A percentile compares a stretch with the other conserved stretches of the same genome.
Conservation (phyloP, 2,797 vertebrate species). For the Semotilus atromaculatus region DNA sequence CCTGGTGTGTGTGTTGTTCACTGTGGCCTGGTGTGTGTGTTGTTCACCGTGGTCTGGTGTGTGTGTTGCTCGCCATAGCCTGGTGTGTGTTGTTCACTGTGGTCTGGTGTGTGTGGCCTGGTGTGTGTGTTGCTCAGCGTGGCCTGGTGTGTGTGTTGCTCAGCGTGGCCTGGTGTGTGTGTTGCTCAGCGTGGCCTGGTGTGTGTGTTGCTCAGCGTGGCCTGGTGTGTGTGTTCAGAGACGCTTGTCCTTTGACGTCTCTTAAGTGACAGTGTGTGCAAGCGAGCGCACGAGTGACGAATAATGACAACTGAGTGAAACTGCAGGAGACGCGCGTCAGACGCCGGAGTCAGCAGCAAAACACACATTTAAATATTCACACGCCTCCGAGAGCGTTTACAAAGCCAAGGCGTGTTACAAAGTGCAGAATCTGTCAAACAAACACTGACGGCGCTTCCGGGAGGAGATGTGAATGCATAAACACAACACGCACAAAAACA, state of each 20-base stretch:
- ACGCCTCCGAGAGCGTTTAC: constrained; percentile 55
- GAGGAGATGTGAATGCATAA: neutral
- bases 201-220: too few species aligned
- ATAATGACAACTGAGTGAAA: constrained; percentile 63
- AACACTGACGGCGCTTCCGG: constrained; percentile 9
- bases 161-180: too few species aligned
- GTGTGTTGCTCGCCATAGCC: too few species aligned
- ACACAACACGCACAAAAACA: neutral
- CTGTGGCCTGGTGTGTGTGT: too few species aligned
- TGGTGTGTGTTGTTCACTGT: too few species aligned
- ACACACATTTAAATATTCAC: constrained; percentile 55
- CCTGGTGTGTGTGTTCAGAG: constrained; percentile 4
- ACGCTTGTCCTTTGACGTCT: constrained; percentile 61
- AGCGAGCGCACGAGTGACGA: constrained; percentile 21
- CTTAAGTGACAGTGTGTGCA: constrained; percentile 36
- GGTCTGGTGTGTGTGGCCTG: too few species aligned
- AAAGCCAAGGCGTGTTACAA: constrained; percentile 38
- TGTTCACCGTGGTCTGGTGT: too few species aligned
- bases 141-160: too few species aligned
- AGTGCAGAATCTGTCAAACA: constrained; percentile 46
- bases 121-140: too few species aligned
- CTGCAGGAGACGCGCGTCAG: constrained; percentile 66
- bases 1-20: too few species aligned
- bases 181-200: too few species aligned
- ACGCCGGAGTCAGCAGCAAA: constrained; percentile 55